Evolutionary conservation across 1,140 invertebrate species (phyloP).

Genomic region (Drosophila equinoxialis): DNA sequence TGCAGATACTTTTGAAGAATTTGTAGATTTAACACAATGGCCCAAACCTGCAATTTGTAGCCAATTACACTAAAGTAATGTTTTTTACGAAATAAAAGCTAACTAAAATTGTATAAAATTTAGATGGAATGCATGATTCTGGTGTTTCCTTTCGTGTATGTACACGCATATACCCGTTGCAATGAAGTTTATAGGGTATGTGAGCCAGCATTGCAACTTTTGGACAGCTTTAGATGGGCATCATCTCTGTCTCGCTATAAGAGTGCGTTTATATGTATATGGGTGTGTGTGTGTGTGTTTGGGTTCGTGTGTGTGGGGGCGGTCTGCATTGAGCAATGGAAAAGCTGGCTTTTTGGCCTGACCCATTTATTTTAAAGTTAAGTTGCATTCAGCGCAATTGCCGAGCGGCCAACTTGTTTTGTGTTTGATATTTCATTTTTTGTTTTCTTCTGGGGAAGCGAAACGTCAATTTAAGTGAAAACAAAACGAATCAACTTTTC

Average conservation of each 20-base stretch:
- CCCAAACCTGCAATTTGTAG: too few relatives aligned
- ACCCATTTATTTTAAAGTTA: not conserved
- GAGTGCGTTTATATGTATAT: not conserved
- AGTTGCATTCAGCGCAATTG: constrained; percentile 5
- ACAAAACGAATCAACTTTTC: constrained; percentile 72
- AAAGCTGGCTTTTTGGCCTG: constrained; percentile 4
- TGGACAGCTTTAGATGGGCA: constrained; percentile 3
- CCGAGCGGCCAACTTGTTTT: not conserved
- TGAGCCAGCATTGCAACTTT: not conserved
- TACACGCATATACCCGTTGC: not conserved
- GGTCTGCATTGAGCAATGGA: constrained; percentile 2
- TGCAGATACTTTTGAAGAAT: too few relatives aligned
- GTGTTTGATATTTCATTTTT: not conserved
- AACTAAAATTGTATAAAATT: too few relatives aligned
- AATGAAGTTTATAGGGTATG: not conserved
- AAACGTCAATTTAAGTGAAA: constrained; percentile 56
- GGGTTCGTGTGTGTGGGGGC: not conserved
- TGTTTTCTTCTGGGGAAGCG: constrained; percentile 1
- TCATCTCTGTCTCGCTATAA: not conserved
- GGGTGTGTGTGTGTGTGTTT: not conserved
- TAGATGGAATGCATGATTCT: too few relatives aligned
- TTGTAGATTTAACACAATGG: too few relatives aligned
- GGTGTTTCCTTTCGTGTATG: too few relatives aligned
- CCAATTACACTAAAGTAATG: too few relatives aligned
- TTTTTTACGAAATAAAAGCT: too few relatives aligned